phyloP scores from a whole-genome alignment of 1,140 invertebrate species.

The Solenopsis fugax region DNA sequence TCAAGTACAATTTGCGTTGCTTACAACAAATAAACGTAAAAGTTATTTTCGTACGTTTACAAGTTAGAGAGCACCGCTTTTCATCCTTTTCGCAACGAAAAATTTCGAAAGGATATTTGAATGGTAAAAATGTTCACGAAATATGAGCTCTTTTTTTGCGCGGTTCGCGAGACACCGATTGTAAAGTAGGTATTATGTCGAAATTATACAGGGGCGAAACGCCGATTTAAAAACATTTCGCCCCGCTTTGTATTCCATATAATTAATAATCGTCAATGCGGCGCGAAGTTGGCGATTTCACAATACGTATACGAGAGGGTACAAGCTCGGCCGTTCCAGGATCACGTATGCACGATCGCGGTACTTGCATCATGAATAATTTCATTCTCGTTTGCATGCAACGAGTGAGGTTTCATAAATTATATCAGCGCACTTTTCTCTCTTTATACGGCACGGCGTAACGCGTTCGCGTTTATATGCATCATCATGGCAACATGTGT shows the following conservation, averaged over 20 bases:
- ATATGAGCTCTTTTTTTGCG: not conserved
- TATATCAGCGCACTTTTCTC: constrained; percentile 67
- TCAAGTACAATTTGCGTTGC: not conserved
- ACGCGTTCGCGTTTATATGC: constrained; percentile 63
- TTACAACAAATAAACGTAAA: not conserved
- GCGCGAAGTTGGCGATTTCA: constrained; percentile 27
- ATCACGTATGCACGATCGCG: constrained; percentile 62
- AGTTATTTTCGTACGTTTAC: not conserved
- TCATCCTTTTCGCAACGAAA: too few species aligned
- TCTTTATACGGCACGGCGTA: constrained; percentile 43
- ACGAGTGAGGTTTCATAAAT: constrained; percentile 69
- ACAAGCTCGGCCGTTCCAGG: not conserved
- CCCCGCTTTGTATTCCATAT: not conserved
- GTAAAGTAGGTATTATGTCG: too few species aligned
- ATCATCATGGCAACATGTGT: constrained; percentile 62
- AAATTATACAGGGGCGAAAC: constrained; percentile 16
- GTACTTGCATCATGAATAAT: constrained; percentile 70
- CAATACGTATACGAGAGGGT: not conserved
- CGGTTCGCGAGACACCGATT: not conserved
- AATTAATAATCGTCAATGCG: constrained; percentile 47
- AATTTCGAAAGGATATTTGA: not conserved
- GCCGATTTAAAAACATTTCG: constrained; percentile 6
- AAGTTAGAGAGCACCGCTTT: not conserved
- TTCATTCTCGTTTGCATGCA: constrained; percentile 65
- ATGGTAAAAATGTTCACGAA: not conserved